A percentile compares a stretch with the other conserved stretches of the same genome.
Conservation (phyloP, 2,113 vertebrate species). For the Zosterops lateralis region DNA sequence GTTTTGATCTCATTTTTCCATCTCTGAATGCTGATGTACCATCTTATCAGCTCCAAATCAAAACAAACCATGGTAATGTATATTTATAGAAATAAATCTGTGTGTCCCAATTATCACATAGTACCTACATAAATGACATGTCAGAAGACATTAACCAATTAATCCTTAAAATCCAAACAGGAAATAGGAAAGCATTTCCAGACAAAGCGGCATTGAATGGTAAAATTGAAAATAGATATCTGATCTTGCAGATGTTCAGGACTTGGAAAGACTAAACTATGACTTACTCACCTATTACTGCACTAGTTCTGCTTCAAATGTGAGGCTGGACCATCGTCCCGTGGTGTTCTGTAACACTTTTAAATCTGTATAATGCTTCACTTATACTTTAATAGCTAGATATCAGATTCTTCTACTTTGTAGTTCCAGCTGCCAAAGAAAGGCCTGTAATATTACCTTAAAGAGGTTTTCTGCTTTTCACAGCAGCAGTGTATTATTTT, state of each 20-base stretch:
- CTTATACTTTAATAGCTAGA: not conserved
- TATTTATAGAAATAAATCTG: not conserved
- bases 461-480: not conserved
- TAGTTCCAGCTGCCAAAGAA: not conserved
- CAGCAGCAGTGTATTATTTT: not conserved
- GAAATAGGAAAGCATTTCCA: not conserved
- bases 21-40: not conserved
- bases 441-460: not conserved
- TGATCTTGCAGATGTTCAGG: not conserved
- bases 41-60: not conserved
- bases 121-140: not conserved
- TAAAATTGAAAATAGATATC: not conserved
- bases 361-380: not conserved
- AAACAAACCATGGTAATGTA: not conserved
- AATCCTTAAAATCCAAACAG: not conserved
- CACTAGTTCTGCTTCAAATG: not conserved
- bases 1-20: not conserved
- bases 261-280: not conserved
- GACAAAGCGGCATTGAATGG: not conserved
- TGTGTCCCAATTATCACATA: not conserved
- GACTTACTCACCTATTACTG: not conserved
- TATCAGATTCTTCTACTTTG: not conserved
- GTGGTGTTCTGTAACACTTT: not conserved
- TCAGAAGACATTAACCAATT: not conserved
- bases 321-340: not conserved